These are phyloP conservation scores for Scopus umbretta DNA, from an alignment of 2,113 vertebrate species.

Conservation along the genomic window DNA sequence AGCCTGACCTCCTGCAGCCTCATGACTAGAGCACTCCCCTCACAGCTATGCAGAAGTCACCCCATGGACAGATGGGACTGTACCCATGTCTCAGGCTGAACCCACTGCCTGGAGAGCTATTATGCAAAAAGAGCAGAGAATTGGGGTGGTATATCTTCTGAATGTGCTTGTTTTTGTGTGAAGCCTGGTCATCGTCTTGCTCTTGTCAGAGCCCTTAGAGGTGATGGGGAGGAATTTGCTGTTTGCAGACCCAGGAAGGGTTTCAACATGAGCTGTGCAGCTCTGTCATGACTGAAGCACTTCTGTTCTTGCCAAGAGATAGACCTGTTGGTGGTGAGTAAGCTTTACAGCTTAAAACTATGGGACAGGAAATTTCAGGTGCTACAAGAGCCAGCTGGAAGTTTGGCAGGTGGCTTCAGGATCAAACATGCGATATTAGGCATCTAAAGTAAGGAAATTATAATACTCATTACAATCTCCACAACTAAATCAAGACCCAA, in stretches of 20 bases:
- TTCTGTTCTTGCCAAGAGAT: background rate
- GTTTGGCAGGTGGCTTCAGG: background rate
- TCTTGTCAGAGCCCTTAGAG: background rate
- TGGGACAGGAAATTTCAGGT: accelerated
- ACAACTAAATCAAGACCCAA: background rate
- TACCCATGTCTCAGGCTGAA: background rate
- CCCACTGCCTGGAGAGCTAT: background rate
- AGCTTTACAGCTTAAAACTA: background rate
- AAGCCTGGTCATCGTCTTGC: background rate
- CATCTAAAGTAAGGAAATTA: background rate
- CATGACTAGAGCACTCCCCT: background rate
- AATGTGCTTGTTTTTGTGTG: background rate
- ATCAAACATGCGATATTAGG: background rate
- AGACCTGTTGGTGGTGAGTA: background rate
- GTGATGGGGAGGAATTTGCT: background rate
- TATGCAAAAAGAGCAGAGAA: background rate
- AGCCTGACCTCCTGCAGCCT: background rate
- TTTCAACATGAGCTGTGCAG: background rate
- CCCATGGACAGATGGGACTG: too few species aligned
- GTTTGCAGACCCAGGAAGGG: background rate
- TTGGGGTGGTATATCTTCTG: background rate
- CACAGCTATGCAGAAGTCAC: background rate
- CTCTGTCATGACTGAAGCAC: background rate
- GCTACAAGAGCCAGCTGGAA: background rate
- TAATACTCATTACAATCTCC: background rate